Conservation (phyloP, 2,797 vertebrate genomes). For the Cyprinella venusta region DNA sequence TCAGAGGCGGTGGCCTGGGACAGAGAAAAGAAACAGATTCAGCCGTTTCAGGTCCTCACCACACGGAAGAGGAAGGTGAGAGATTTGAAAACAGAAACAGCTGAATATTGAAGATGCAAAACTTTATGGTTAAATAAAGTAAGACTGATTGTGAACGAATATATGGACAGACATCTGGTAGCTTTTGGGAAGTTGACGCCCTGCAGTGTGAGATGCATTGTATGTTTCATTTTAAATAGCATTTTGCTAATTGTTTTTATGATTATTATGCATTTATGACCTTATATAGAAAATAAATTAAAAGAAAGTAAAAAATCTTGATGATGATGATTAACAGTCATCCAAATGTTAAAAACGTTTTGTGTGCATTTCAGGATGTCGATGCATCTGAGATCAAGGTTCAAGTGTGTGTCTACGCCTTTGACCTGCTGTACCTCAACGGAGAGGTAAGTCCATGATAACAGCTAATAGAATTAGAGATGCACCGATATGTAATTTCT, state of each 20-base stretch:
- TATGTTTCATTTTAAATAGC: neutral
- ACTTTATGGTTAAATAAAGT: neutral
- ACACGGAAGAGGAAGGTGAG: conserved; percentile 91
- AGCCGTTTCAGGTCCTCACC: conserved; percentile 91
- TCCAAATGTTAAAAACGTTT: neutral
- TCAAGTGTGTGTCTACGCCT: conserved; percentile 92
- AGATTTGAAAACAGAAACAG: neutral
- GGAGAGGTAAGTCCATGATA: conserved; percentile 81
- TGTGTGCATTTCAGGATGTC: conserved; percentile 79
- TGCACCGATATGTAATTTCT: too few relatives aligned
- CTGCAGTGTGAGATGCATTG: neutral
- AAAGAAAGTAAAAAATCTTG: neutral
- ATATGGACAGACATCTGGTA: neutral
- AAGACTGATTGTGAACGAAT: neutral
- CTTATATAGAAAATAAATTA: neutral
- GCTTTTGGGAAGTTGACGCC: neutral
- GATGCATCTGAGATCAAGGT: conserved; percentile 89
- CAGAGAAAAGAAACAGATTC: conserved; percentile 87
- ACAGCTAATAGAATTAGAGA: neutral
- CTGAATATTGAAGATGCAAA: neutral
- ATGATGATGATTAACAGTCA: neutral
- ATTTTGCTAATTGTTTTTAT: neutral
- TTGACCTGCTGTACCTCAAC: conserved; percentile 91
- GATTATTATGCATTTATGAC: neutral
- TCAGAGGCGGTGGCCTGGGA: conserved; percentile 91